A percentile compares a stretch with the other conserved stretches of the same genome.
phyloP scores from a whole-genome alignment of 2,113 vertebrate genomes.

The Hippopotamus amphibius region DNA sequence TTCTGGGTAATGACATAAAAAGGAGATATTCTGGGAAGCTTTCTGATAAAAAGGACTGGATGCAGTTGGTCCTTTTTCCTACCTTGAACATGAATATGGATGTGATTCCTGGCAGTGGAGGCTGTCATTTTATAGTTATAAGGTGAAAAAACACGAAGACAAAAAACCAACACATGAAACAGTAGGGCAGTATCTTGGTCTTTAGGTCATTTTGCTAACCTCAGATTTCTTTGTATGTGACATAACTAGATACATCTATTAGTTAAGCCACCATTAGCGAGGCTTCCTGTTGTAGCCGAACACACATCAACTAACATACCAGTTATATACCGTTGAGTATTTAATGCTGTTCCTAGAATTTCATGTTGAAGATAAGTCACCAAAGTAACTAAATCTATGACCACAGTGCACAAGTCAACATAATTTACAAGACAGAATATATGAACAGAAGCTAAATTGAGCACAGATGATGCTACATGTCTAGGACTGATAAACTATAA shows the following conservation, averaged over 20 bases:
- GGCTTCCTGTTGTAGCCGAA: not conserved
- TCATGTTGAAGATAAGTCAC: not conserved
- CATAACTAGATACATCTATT: not conserved
- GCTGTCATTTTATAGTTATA: not conserved
- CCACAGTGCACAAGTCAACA: not conserved
- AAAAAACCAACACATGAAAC: not conserved
- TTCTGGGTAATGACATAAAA: conserved; percentile 5
- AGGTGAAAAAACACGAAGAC: not conserved
- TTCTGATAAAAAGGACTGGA: conserved; percentile 2
- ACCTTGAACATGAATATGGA: not conserved
- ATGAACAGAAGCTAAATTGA: not conserved
- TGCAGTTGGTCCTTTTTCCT: not conserved
- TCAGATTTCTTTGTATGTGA: not conserved
- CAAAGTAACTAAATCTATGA: not conserved
- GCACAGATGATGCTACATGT: not conserved
- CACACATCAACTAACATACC: not conserved
- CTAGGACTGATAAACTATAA: not conserved
- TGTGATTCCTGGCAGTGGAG: not conserved
- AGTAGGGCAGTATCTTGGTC: not conserved
- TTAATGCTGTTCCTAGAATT: not conserved
- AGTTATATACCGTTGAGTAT: not conserved
- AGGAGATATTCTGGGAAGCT: not conserved
- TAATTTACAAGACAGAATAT: not conserved
- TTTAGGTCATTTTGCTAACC: not conserved
- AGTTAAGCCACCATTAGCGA: not conserved